These are phyloP conservation scores for Ceyx erithaca DNA, from an alignment of 2,797 vertebrate species.

Conservation along the genomic window DNA sequence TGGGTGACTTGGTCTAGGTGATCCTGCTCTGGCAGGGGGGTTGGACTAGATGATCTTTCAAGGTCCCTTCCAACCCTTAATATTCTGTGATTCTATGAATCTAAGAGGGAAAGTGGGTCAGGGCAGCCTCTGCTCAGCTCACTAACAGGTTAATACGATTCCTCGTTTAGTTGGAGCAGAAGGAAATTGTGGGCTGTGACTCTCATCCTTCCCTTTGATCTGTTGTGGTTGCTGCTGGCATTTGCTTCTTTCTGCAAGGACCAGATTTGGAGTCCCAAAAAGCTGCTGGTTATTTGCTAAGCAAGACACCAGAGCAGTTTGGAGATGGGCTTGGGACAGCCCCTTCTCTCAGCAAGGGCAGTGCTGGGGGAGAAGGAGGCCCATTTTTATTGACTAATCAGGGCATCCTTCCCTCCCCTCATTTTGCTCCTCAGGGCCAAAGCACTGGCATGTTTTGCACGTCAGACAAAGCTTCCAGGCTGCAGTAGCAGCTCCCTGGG, in stretches of 20 bases:
- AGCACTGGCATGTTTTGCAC: neutral
- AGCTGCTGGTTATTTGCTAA: neutral
- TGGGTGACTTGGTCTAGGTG: too few species aligned
- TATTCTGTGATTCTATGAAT: neutral
- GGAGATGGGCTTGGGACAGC: neutral
- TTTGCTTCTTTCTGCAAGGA: neutral
- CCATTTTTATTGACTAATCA: neutral
- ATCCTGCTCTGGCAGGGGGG: too few species aligned
- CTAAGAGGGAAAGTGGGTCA: neutral
- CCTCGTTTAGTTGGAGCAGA: neutral
- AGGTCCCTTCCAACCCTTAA: too few species aligned
- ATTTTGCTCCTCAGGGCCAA: neutral
- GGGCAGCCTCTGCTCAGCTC: neutral
- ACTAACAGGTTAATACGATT: conserved; percentile 24
- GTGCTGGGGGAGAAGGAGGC: neutral
- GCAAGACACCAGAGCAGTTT: neutral
- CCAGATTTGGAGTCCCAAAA: neutral
- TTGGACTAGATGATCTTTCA: too few species aligned
- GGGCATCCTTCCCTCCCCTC: neutral
- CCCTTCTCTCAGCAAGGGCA: neutral
- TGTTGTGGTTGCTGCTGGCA: neutral
- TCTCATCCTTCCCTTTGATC: conserved; percentile 54
- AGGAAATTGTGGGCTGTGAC: neutral
- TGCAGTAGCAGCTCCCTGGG: neutral
- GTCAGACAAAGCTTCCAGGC: neutral